Percentiles rank a stretch among this genome's conserved stretches.
Conservation (phyloP, 1,140 invertebrate genomes). For the Aphelenchoides besseyi region DNA sequence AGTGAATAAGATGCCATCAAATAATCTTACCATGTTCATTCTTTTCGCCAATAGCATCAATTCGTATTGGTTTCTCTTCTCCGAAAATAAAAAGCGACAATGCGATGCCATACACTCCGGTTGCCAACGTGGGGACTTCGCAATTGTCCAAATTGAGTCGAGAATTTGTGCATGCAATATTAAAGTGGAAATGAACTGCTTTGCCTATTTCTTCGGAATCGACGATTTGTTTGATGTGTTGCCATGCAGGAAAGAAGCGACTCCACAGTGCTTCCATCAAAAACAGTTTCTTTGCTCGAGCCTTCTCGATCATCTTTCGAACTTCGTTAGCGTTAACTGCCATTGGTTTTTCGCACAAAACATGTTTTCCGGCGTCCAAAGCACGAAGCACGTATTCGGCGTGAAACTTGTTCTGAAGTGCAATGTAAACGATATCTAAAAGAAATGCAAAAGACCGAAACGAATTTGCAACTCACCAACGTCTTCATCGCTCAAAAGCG, state of each 20-base stretch:
- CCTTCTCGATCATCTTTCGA: constrained; percentile 28
- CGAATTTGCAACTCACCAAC: constrained; percentile 20
- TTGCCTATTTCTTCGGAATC: constrained; percentile 1
- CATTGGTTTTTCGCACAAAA: constrained; percentile 38
- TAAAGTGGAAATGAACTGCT: not conserved
- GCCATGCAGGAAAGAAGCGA: constrained; percentile 25
- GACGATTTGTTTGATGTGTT: constrained; percentile 2
- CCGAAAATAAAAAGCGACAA: constrained; percentile 14
- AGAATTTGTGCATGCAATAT: not conserved
- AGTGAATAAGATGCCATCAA: not conserved
- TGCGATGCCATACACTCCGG: constrained; percentile 1
- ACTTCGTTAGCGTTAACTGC: constrained; percentile 36
- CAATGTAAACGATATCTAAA: constrained; percentile 33
- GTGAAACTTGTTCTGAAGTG: constrained; percentile 25
- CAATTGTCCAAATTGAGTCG: not conserved
- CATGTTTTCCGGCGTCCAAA: constrained; percentile 32
- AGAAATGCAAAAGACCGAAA: constrained; percentile 10
- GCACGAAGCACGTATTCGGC: constrained; percentile 12
- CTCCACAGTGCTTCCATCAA: constrained; percentile 23
- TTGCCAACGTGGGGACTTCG: constrained; percentile 12
- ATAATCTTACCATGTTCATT: constrained; percentile 2
- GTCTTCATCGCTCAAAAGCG: constrained; percentile 9
- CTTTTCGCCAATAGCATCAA: constrained; percentile 18
- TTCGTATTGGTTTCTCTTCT: constrained; percentile 11
- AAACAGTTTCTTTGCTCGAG: constrained; percentile 23